These are phyloP conservation scores for Papilio glaucus DNA, from an alignment of 1,140 invertebrate species.

Conservation along the genomic window DNA sequence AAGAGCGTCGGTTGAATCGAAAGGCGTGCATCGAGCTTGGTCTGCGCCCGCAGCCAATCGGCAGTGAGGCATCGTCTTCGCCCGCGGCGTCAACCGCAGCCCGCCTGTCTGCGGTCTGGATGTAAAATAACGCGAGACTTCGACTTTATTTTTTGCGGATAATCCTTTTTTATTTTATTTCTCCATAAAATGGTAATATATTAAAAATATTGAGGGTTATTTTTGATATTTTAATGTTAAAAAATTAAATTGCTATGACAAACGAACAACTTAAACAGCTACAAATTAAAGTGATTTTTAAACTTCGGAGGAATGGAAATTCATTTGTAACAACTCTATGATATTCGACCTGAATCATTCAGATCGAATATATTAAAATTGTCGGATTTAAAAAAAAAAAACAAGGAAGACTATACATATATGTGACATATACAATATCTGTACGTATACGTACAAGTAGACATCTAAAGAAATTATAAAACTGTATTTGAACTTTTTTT, in stretches of 20 bases:
- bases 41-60: slow-evolving; percentile 13
- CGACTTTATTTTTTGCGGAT: background rate
- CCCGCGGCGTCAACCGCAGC: slow-evolving; percentile 25
- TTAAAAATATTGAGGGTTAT: background rate
- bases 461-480: no score
- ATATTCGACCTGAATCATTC: no score
- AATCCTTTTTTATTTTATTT: background rate
- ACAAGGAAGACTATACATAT: no score
- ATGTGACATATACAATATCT: no score
- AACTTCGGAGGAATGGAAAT: no score
- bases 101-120: slow-evolving; percentile 2
- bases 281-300: no score
- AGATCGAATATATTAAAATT: no score
- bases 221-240: background rate
- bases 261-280: no score
- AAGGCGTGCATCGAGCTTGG: background rate
- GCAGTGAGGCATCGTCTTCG: slow-evolving; percentile 20
- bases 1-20: slow-evolving; percentile 1
- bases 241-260: background rate
- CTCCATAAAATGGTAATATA: background rate
- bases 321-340: no score
- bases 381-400: no score
- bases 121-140: background rate
- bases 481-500: no score
- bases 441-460: no score